Conservation (phyloP, 1,140 invertebrate genomes). For the Drosophila lacertosa region DNA sequence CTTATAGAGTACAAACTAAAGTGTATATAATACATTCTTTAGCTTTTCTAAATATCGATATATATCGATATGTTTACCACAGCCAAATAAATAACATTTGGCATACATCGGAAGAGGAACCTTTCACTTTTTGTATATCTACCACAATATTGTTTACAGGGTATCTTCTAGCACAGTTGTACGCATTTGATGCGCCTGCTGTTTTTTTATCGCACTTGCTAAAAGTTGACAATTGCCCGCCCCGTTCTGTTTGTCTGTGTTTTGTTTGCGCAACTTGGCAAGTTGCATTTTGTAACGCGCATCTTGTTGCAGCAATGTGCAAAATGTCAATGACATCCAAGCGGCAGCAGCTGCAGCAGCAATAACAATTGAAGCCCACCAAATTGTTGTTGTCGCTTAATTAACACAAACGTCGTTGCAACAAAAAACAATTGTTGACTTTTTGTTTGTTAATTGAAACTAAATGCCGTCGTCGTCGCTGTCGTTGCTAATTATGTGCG, state of each 20-base stretch:
- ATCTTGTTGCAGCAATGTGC: constrained; percentile 43
- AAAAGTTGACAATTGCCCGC: constrained; percentile 47
- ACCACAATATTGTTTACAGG: neutral
- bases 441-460: constrained; percentile 54
- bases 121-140: too few species aligned
- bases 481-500: constrained; percentile 61
- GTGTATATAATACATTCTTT: too few species aligned
- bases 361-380: constrained; percentile 64
- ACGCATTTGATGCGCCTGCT: neutral
- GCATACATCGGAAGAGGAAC: too few species aligned
- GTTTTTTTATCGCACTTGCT: constrained; percentile 37
- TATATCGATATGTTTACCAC: too few species aligned
- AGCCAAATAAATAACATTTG: too few species aligned
- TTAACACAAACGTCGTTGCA: constrained; percentile 59
- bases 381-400: constrained; percentile 52
- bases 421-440: constrained; percentile 46
- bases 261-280: constrained; percentile 48
- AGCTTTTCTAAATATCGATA: too few species aligned
- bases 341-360: constrained; percentile 42
- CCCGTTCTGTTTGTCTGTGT: constrained; percentile 21
- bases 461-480: constrained; percentile 35
- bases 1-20: too few species aligned
- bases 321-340: constrained; percentile 74
- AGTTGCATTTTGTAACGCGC: constrained; percentile 31
- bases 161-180: neutral